Evolutionary conservation across 2,888 invertebrate species (phyloP), one percentile per base, ranked within the genome.

Genomic region (Mythimna impura): DNA sequence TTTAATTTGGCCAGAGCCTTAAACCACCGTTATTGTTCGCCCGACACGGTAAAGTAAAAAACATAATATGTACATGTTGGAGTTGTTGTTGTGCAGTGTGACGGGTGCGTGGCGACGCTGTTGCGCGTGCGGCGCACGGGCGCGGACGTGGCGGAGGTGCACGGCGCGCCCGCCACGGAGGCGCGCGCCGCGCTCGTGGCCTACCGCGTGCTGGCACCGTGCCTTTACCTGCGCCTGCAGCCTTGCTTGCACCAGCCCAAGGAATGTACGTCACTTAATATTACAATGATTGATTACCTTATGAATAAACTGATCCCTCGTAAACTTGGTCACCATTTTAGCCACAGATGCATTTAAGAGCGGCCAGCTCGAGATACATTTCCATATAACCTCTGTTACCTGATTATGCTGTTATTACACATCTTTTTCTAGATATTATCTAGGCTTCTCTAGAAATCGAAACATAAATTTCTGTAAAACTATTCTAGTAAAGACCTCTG

Each of bases 131-230:
- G 84, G 0, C 86, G 89, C 25, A 86, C 72, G 10, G 43, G 30
- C 20, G 63, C 75, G 43, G 85, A 73, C 73, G 72, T 73, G 62
- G 34, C 78, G 76, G 5, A 58, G 73, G 14, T 88, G 88, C 76
- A 70, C 74, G 73, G 80, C 80, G 69, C 73, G 61, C 57, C 86
- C 8, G 90, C 80, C 7, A 61, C 64, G 10, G 83, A 62, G 40
- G 91, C 89, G 60, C 89, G 93, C 71, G 92, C 92, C 0, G 40
- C 91, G 3, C 89, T 94, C 10, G 68, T 93, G 3, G 84, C 87
- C 4, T 93, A 91, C 88, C 90, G 94, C 69, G 93, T 94, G 84
- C 88, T 94, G n/a, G 92, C 93, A 73, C 94, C 95, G 43, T 80
- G 86, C 0, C 75, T 94, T 14, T 54, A 88, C 70, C 78, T 94